A percentile compares a stretch with the other conserved stretches of the same genome.
These are phyloP conservation scores for Ditylenchus dipsaci DNA, from an alignment of 1,140 invertebrate species.

Conservation along the genomic window DNA sequence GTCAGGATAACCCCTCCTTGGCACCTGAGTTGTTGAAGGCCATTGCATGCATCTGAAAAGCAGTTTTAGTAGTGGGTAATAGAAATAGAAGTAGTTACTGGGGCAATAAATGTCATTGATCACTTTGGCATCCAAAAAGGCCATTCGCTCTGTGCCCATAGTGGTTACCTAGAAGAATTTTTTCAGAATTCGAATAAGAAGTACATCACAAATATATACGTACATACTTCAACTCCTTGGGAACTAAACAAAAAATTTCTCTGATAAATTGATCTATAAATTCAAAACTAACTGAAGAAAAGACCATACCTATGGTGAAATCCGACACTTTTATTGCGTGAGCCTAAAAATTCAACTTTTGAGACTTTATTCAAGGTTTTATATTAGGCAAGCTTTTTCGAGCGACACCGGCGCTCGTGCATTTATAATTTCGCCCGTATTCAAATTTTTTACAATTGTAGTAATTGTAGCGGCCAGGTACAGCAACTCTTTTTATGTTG, in stretches of 20 bases:
- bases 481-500: no score
- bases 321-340: conserved; percentile 45
- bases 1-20: conserved; percentile 56
- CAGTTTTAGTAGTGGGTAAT: not conserved
- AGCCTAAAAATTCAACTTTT: not conserved
- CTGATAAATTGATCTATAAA: no score
- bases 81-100: conserved; percentile 36
- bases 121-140: conserved; percentile 58
- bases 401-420: no score
- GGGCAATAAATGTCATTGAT: conserved; percentile 58
- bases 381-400: no score
- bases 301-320: no score
- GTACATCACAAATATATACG: no score
- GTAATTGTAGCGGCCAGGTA: no score
- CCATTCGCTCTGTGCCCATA: conserved; percentile 58
- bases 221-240: conserved; percentile 57
- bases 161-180: conserved; percentile 45
- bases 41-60: conserved; percentile 18
- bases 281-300: no score
- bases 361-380: no score
- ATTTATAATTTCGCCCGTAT: no score
- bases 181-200: not conserved
- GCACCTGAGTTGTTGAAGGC: conserved; percentile 35
- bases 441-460: no score
- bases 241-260: no score